These are phyloP conservation scores for Desmodus rotundus DNA, from an alignment of 2,113 vertebrate genomes.

Conservation along the genomic window DNA sequence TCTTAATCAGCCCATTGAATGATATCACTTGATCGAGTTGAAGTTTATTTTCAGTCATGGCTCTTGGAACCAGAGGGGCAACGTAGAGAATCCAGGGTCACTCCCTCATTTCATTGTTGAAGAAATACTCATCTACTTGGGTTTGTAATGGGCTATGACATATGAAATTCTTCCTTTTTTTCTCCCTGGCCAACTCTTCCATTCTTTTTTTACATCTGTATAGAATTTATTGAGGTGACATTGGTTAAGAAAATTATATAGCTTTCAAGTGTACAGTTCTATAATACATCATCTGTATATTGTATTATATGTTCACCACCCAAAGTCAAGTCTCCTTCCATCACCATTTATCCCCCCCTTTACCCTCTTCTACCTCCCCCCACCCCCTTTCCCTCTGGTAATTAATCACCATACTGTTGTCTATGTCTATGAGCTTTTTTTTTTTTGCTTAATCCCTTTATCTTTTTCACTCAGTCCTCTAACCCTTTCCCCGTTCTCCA, in stretches of 20 bases:
- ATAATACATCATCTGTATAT: neutral
- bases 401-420: neutral
- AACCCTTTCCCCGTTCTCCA: no score
- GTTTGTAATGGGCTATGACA: neutral
- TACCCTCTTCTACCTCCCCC: neutral
- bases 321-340: neutral
- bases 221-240: neutral
- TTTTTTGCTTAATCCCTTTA: neutral
- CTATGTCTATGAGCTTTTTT: neutral
- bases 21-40: neutral
- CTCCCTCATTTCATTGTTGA: neutral
- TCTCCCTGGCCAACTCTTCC: neutral
- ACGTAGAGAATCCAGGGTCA: neutral
- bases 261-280: neutral
- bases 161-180: neutral
- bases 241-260: neutral
- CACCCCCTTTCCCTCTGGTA: neutral
- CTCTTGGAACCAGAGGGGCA: neutral
- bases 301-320: neutral
- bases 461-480: neutral
- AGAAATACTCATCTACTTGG: neutral
- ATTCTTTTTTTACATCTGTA: neutral
- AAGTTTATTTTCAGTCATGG: neutral
- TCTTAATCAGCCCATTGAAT: neutral
- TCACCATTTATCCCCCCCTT: neutral